Conservation (phyloP, 2,888 invertebrate species). For the Anorthoa munda region DNA sequence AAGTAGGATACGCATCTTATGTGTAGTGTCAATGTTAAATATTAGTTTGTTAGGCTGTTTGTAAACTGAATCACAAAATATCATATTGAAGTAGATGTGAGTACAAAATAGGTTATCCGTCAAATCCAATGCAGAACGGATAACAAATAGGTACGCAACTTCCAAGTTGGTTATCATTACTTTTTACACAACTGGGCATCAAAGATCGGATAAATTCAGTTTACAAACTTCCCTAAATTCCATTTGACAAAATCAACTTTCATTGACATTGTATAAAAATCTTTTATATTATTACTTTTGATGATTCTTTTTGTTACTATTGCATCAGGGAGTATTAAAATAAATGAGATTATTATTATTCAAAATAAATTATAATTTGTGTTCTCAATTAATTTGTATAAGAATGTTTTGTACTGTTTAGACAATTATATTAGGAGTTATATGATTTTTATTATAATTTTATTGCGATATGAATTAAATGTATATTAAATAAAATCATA, state of each 20-base stretch:
- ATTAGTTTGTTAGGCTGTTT: conserved; percentile 18
- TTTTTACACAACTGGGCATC: not conserved
- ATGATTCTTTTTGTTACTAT: conserved; percentile 36
- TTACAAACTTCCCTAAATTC: conserved; percentile 23
- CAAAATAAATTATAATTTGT: conserved; percentile 63
- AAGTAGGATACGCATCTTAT: conserved; percentile 57
- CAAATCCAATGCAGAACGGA: not conserved
- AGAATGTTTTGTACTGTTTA: conserved; percentile 63
- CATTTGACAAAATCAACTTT: conserved; percentile 18
- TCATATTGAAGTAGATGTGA: not conserved
- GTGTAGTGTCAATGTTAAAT: conserved; percentile 52
- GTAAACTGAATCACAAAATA: conserved; percentile 4
- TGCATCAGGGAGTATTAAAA: conserved; percentile 53
- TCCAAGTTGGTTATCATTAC: not conserved
- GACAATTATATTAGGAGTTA: conserved; percentile 53
- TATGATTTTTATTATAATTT: conserved; percentile 68
- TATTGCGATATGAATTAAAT: conserved; percentile 66
- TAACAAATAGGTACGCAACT: not conserved
- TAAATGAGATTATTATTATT: conserved; percentile 67
- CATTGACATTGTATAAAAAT: conserved; percentile 49
- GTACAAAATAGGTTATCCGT: not conserved
- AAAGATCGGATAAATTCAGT: conserved; percentile 8
- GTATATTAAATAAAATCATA: conserved; percentile 70
- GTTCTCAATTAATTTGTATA: conserved; percentile 65
- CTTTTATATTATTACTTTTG: conserved; percentile 27